Conservation (phyloP, 1,140 invertebrate species). For the Drosophila nikananu region DNA sequence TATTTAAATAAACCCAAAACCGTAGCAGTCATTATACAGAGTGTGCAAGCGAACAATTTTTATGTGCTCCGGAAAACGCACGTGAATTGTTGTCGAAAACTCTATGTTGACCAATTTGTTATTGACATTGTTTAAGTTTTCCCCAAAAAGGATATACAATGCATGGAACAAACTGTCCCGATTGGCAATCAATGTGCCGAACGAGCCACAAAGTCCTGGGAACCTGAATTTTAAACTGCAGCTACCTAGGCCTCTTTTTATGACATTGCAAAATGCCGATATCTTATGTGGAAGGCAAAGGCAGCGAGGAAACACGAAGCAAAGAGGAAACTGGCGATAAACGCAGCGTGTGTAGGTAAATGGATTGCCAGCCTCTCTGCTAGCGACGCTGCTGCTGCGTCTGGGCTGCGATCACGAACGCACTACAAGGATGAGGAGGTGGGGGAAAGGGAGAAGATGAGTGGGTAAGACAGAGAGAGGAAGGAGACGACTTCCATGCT, state of each 20-base stretch:
- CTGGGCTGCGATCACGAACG: slow-evolving; percentile 50
- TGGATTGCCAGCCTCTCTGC: slow-evolving; percentile 13
- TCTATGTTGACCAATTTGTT: too few species aligned
- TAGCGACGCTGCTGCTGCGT: slow-evolving; percentile 41
- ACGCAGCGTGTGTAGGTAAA: slow-evolving; percentile 21
- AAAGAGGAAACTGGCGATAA: slow-evolving; percentile 35
- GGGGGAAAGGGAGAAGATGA: not conserved
- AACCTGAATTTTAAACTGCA: not conserved
- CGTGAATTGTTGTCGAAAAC: too few species aligned
- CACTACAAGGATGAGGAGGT: slow-evolving; percentile 8
- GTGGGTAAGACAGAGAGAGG: not conserved
- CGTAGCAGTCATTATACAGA: too few species aligned
- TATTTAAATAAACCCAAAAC: too few species aligned
- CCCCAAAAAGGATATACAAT: not conserved
- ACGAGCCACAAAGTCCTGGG: slow-evolving; percentile 4
- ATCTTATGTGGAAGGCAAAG: slow-evolving; percentile 18
- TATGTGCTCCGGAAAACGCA: too few species aligned
- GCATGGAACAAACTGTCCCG: not conserved
- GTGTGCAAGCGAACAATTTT: too few species aligned
- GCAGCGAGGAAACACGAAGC: slow-evolving; percentile 15
- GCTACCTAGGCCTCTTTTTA: slow-evolving; percentile 4
- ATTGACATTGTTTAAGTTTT: too few species aligned
- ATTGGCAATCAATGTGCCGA: not conserved
- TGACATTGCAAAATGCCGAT: slow-evolving; percentile 27
- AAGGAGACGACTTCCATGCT: slow-evolving; percentile 32